phyloP scores from a whole-genome alignment of 1,140 invertebrate species.

The Atopsyche davidsoni region DNA sequence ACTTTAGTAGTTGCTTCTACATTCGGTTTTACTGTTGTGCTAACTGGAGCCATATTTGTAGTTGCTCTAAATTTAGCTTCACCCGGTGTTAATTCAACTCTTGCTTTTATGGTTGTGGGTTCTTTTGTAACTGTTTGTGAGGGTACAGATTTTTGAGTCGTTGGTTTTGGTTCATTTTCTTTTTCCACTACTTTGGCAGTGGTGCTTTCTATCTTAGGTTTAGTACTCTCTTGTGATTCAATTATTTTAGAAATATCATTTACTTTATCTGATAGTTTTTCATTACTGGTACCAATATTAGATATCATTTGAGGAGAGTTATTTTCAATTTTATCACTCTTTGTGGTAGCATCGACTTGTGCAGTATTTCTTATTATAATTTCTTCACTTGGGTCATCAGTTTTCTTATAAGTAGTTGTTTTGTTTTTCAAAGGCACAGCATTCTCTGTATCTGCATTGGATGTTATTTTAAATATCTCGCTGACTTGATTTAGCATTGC shows the following conservation, averaged over 20 bases:
- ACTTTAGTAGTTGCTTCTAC: too few relatives aligned
- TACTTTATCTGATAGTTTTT: neutral
- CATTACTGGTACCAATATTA: neutral
- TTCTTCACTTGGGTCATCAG: slow-evolving; percentile 10
- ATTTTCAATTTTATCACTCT: too few relatives aligned
- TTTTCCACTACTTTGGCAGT: slow-evolving; percentile 27
- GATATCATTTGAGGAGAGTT: too few relatives aligned
- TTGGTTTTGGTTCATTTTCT: too few relatives aligned
- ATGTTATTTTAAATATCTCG: slow-evolving; percentile 19
- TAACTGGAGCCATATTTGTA: too few relatives aligned
- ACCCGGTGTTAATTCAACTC: too few relatives aligned
- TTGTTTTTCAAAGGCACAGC: neutral
- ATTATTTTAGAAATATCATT: slow-evolving; percentile 1
- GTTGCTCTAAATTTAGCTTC: too few relatives aligned
- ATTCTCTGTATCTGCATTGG: slow-evolving; percentile 1
- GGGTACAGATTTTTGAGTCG: too few relatives aligned
- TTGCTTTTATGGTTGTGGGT: too few relatives aligned
- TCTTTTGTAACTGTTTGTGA: too few relatives aligned
- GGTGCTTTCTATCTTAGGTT: slow-evolving; percentile 23
- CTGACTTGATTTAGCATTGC: slow-evolving; percentile 27
- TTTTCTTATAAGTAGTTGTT: slow-evolving; percentile 15
- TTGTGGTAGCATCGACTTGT: too few relatives aligned
- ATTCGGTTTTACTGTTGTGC: too few relatives aligned
- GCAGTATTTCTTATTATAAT: slow-evolving; percentile 7
- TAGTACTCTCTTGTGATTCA: slow-evolving; percentile 19